phyloP scores from a whole-genome alignment of 2,113 vertebrate species.

The Notiomystis cincta region DNA sequence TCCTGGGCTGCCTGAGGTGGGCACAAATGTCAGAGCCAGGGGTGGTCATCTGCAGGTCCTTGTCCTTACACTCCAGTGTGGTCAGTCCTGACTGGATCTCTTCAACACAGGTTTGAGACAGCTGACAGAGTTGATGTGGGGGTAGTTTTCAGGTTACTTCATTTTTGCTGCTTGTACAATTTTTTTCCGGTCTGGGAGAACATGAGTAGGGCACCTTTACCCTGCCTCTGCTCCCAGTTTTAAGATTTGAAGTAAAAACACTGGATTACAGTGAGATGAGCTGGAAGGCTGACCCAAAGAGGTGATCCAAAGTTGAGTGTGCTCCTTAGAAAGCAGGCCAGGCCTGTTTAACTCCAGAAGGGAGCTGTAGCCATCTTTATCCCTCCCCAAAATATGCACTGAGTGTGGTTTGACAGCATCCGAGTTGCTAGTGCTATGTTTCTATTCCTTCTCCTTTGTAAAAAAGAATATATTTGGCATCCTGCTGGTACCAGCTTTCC shows the following conservation, averaged over 20 bases:
- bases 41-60: not conserved
- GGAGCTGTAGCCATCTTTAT: not conserved
- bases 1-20: not conserved
- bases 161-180: not conserved
- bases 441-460: not conserved
- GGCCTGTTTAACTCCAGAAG: not conserved
- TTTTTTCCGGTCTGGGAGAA: not conserved
- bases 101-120: not conserved
- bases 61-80: not conserved
- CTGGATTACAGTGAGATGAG: not conserved
- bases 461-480: not conserved
- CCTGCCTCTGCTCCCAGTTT: not conserved
- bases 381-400: not conserved
- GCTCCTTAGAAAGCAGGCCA: not conserved
- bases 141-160: not conserved
- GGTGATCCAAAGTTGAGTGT: not conserved
- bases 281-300: not conserved
- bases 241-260: not conserved
- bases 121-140: not conserved
- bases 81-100: not conserved
- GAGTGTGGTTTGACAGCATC: not conserved
- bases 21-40: not conserved
- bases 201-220: not conserved
- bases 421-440: not conserved
- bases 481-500: not conserved